Evolutionary conservation across 2,113 vertebrate species (phyloP).

Genomic region (Atherinomorus stipes): DNA sequence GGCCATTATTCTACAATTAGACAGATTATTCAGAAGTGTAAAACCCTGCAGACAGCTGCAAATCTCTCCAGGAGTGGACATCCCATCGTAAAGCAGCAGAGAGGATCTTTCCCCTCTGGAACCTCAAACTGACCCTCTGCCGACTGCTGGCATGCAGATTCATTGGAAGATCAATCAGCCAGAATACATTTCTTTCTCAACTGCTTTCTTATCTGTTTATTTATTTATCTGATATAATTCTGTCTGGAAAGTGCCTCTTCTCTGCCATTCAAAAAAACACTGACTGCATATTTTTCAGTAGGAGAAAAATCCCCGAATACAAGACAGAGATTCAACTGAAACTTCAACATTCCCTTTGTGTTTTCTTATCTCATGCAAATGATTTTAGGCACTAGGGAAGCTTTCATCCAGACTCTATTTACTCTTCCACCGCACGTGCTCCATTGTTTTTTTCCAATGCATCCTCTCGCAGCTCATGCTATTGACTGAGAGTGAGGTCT

Average conservation of each 20-base stretch:
- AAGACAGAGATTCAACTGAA: slow-evolving; percentile 7
- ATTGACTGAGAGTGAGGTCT: slow-evolving; percentile 25
- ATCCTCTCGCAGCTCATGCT: slow-evolving; percentile 6
- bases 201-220: background rate
- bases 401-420: slow-evolving; percentile 40
- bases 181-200: background rate
- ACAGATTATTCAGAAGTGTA: too few species aligned
- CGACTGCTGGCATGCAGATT: background rate
- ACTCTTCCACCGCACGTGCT: background rate
- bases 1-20: too few species aligned
- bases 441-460: slow-evolving; percentile 27
- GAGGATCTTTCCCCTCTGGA: too few species aligned
- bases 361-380: slow-evolving; percentile 43
- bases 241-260: background rate
- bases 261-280: background rate
- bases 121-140: too few species aligned
- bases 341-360: slow-evolving; percentile 15
- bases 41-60: too few species aligned
- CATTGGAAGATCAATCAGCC: slow-evolving; percentile 4
- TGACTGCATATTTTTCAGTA: slow-evolving; percentile 4
- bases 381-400: slow-evolving; percentile 9
- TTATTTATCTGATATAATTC: background rate
- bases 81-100: too few species aligned
- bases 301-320: background rate
- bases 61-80: too few species aligned